Conservation (phyloP, 2,113 vertebrate genomes). For the Mesitornis unicolor region DNA sequence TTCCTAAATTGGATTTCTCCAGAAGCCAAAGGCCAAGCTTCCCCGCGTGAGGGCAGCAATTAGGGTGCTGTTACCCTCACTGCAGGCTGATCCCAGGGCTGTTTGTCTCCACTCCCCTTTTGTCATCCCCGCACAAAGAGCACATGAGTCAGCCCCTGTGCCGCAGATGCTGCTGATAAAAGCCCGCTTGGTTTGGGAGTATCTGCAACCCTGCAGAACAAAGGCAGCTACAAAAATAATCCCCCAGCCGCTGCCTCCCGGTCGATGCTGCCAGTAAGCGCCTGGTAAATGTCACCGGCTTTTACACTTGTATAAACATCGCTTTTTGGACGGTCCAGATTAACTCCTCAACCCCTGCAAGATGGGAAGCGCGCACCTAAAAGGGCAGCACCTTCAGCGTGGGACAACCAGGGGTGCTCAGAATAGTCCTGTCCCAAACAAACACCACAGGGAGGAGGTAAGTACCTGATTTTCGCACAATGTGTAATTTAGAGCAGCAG, state of each 20-base stretch:
- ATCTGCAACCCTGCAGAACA: not conserved
- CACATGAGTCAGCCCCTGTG: constrained; percentile 13
- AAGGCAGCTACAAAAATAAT: not conserved
- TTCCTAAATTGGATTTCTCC: not conserved
- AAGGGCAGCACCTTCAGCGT: not conserved
- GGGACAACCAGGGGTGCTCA: not conserved
- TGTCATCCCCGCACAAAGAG: constrained; percentile 24
- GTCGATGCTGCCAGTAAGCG: not conserved
- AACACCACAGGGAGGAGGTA: not conserved
- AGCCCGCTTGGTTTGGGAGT: not conserved
- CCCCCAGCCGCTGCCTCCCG: not conserved
- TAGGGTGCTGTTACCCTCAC: not conserved
- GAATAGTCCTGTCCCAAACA: not conserved
- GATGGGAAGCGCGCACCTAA: not conserved
- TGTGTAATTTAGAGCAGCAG: not conserved
- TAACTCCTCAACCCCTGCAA: not conserved
- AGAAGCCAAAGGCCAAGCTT: not conserved
- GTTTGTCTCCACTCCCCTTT: constrained; percentile 13
- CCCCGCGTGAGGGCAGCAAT: not conserved
- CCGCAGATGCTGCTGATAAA: constrained; percentile 21
- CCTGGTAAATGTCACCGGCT: constrained; percentile 4
- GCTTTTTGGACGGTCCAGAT: not conserved
- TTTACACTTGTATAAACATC: not conserved
- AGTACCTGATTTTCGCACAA: rapidly evolving
- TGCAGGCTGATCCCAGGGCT: not conserved